Evolutionary conservation across 2,888 invertebrate species (phyloP), one percentile per base, ranked within the genome.

Genomic region (Ligdia adustata): DNA sequence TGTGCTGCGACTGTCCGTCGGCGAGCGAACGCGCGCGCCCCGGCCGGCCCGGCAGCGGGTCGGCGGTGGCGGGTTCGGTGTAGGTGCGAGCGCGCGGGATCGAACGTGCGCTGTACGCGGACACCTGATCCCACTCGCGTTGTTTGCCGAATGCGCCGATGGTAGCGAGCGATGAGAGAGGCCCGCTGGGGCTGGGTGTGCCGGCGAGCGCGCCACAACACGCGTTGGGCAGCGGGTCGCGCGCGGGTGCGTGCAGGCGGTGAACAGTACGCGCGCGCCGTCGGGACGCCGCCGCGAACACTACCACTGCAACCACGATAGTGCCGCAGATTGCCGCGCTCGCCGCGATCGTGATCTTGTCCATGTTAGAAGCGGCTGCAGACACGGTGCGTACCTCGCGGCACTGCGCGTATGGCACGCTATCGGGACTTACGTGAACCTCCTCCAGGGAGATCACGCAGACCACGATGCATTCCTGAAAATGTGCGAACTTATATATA

Each of bases 301-400:
- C 94, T 61, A 97, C 94, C 45, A 97, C 96, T 0, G 97, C 97
- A 31, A 97, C 93, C 48, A 97, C 95, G 64, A 98, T 97, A 27
- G 97, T 97, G 27, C 96, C 96, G 80, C 97, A 97, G 72, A 98
- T 97, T 45, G 97, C 97, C 11, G 97, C 97, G 72, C 97, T 96
- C 2, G 97, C 97, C 13, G 96, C 97, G 69, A 98, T 98, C 39
- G 98, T 97, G 71, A 98, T 97, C 83, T 97, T 97, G 88, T 98
- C 98, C 96, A 97, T 97, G 85, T 97, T 96, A 43, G 96, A 95
- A 39, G 96, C 94, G 32, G 95, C 94, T 9, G 96, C 94, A 33
- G 94, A 93, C 33, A 95, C 95, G 1, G 97, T 97, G 54, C 97
- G 93, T 44, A 97, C 95, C 87, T 98, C 98, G 40, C 96, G 93